These are phyloP conservation scores for Nasonia giraulti DNA, from an alignment of 1,140 invertebrate species.

Conservation along the genomic window DNA sequence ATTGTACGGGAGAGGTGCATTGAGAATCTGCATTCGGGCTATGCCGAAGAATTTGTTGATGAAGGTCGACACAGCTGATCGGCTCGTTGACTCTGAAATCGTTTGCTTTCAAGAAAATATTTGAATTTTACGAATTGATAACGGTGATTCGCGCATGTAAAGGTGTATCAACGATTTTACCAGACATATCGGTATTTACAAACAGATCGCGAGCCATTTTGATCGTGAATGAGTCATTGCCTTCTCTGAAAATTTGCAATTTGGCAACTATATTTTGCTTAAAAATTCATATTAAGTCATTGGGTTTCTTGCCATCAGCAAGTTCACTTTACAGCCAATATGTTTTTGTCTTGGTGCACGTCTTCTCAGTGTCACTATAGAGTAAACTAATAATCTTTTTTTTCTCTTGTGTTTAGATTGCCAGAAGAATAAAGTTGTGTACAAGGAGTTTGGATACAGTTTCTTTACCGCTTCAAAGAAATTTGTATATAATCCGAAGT, in stretches of 20 bases:
- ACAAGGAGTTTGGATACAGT: constrained; percentile 35
- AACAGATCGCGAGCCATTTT: background rate
- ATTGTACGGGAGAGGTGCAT: background rate
- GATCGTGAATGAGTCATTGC: background rate
- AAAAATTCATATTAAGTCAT: no score
- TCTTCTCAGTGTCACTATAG: background rate
- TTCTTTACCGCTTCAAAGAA: constrained; percentile 43
- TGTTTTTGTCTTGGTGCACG: background rate
- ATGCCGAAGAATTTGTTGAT: background rate
- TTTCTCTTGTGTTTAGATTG: constrained; percentile 43
- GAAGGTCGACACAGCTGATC: background rate
- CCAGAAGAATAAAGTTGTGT: constrained; percentile 28
- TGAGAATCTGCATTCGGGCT: background rate
- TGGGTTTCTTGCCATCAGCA: constrained; percentile 3
- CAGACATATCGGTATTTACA: background rate
- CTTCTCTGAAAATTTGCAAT: no score
- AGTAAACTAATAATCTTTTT: background rate
- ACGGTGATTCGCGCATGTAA: background rate
- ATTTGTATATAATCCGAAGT: constrained; percentile 50
- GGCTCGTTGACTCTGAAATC: background rate
- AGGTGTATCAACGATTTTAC: background rate
- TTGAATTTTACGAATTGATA: background rate
- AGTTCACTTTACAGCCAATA: constrained; percentile 21
- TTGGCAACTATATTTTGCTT: no score
- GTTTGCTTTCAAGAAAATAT: background rate